These are phyloP conservation scores for Dolichallabes microphthalmus DNA, from an alignment of 2,113 vertebrate species.

Conservation along the genomic window DNA sequence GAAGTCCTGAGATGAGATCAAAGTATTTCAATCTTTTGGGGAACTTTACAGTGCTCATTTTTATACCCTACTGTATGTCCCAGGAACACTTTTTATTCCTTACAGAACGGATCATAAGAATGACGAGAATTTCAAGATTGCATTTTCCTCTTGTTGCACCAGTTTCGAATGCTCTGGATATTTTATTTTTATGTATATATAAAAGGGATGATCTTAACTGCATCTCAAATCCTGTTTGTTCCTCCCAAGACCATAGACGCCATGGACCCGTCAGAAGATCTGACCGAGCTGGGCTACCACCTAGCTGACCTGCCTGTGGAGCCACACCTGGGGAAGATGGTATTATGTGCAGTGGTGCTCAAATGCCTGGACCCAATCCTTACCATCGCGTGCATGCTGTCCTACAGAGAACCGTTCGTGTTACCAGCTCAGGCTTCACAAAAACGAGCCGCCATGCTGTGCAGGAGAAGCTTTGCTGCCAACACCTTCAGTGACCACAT, in stretches of 20 bases:
- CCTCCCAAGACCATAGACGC: slow-evolving; percentile 84
- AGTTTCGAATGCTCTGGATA: neutral
- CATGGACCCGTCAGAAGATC: slow-evolving; percentile 89
- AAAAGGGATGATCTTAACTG: neutral
- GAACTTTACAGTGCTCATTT: neutral
- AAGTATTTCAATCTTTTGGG: neutral
- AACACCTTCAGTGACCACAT: slow-evolving; percentile 94
- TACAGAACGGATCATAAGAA: neutral
- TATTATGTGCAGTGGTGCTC: slow-evolving; percentile 85
- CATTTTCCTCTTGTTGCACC: neutral
- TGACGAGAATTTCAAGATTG: neutral
- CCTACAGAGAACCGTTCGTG: slow-evolving; percentile 89
- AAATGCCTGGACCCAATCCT: slow-evolving; percentile 96
- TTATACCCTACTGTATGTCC: neutral
- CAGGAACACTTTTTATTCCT: neutral
- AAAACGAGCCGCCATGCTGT: slow-evolving; percentile 82
- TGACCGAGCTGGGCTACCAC: slow-evolving; percentile 91
- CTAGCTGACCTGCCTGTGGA: slow-evolving; percentile 90
- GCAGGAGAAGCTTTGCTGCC: slow-evolving; percentile 82
- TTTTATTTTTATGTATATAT: neutral
- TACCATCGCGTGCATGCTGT: slow-evolving; percentile 90
- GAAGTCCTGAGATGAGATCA: neutral
- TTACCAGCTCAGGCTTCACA: slow-evolving; percentile 84
- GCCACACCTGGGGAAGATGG: slow-evolving; percentile 97
- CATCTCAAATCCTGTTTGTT: neutral